Conservation (phyloP, 2,888 invertebrate genomes). For the Apodemia duryi region DNA sequence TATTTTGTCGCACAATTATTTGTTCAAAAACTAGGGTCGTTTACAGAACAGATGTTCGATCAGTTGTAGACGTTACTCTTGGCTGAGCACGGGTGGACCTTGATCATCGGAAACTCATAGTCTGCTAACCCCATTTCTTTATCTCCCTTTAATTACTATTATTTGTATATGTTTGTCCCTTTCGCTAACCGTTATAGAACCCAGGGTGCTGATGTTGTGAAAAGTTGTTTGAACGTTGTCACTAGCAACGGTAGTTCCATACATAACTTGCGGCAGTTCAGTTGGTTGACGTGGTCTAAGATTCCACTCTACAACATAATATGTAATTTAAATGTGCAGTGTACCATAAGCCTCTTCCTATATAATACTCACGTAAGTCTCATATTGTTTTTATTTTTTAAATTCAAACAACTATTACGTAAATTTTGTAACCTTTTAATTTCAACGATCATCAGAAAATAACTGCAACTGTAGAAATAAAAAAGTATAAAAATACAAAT, state of each 20-base stretch:
- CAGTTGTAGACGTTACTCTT: constrained; percentile 65
- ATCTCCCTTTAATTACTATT: constrained; percentile 45
- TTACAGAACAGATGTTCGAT: constrained; percentile 58
- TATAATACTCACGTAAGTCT: constrained; percentile 14
- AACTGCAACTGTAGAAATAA: not conserved
- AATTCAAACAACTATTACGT: not conserved
- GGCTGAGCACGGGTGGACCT: constrained; percentile 61
- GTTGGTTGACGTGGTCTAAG: constrained; percentile 50
- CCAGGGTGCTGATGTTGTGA: constrained; percentile 57
- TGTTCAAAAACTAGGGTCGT: constrained; percentile 29
- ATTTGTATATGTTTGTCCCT: constrained; percentile 45
- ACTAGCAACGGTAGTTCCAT: constrained; percentile 67
- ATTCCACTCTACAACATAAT: constrained; percentile 47
- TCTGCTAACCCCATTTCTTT: constrained; percentile 51
- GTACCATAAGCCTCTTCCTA: not conserved
- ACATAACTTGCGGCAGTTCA: constrained; percentile 55
- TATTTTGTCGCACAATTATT: too few relatives aligned
- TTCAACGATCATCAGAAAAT: constrained; percentile 5
- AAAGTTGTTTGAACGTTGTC: constrained; percentile 73
- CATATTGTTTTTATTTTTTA: not conserved
- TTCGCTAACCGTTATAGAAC: constrained; percentile 45
- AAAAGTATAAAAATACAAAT: too few relatives aligned
- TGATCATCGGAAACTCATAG: constrained; percentile 47
- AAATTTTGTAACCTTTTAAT: not conserved
- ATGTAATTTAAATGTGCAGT: constrained; percentile 3